phyloP scores from a whole-genome alignment of 1,140 invertebrate genomes.

The Drosophila subpulchrella region DNA sequence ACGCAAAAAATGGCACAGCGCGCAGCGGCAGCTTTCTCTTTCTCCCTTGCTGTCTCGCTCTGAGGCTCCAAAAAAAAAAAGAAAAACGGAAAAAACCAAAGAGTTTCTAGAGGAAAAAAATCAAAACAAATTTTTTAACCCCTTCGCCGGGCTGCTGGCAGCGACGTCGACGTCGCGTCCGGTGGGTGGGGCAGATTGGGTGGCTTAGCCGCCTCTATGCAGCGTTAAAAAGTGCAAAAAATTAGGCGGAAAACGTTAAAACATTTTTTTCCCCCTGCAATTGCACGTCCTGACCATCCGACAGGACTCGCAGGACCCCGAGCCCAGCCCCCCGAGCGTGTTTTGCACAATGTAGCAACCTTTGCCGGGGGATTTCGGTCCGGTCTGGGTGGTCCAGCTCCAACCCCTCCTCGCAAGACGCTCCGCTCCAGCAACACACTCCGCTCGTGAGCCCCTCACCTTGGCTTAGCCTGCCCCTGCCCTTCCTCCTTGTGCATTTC shows the following conservation, averaged over 20 bases:
- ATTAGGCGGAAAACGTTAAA: conserved; percentile 78
- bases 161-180: conserved; percentile 23
- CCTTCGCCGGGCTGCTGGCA: conserved; percentile 55
- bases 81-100: conserved; percentile 19
- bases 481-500: conserved; percentile 52
- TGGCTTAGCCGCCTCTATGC: conserved; percentile 66
- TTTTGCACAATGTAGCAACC: conserved; percentile 76
- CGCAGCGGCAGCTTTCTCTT: conserved; percentile 58
- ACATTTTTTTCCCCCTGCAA: conserved; percentile 56
- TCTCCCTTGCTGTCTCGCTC: conserved; percentile 8
- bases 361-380: conserved; percentile 39
- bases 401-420: conserved; percentile 45
- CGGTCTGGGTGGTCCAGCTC: conserved; percentile 24
- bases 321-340: conserved; percentile 45
- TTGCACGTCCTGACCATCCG: conserved; percentile 54
- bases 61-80: conserved; percentile 55
- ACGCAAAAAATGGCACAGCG: conserved; percentile 63
- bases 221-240: conserved; percentile 68
- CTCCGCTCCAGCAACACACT: background rate
- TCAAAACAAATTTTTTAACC: conserved; percentile 81
- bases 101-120: conserved; percentile 64
- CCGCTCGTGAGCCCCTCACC: conserved; percentile 30
- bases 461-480: conserved; percentile 31
- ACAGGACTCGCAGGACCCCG: conserved; percentile 28
- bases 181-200: conserved; percentile 32